A percentile compares a stretch with the other conserved stretches of the same genome.
These are phyloP conservation scores for Coregonus clupeaformis DNA, from an alignment of 2,113 vertebrate genomes.

Conservation along the genomic window DNA sequence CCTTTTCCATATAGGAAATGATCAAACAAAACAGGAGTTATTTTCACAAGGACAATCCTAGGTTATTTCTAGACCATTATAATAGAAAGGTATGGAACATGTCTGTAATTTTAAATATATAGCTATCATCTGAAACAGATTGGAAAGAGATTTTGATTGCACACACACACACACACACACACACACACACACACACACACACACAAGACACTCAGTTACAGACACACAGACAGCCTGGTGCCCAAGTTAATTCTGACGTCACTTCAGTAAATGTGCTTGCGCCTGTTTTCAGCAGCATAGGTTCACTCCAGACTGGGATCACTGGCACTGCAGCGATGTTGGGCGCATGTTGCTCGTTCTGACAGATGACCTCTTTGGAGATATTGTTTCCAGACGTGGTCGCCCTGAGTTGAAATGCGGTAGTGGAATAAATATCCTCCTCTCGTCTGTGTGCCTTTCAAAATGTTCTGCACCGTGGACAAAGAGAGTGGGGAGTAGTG, in stretches of 20 bases:
- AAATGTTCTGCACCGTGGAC: constrained; percentile 77
- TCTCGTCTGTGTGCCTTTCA: constrained; percentile 51
- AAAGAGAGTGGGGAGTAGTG: constrained; percentile 67
- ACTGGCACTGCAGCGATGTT: constrained; percentile 20
- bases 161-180: background rate
- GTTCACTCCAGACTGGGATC: constrained; percentile 42
- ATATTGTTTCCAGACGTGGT: constrained; percentile 77
- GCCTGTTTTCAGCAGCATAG: constrained; percentile 32
- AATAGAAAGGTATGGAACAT: background rate
- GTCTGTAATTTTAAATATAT: background rate
- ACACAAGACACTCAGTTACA: background rate
- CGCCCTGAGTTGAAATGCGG: constrained; percentile 78
- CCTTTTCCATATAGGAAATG: background rate
- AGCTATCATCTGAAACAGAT: background rate
- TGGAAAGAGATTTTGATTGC: background rate
- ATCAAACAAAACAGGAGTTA: background rate
- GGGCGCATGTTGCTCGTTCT: constrained; percentile 30
- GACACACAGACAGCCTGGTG: constrained; percentile 1
- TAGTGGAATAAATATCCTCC: constrained; percentile 82
- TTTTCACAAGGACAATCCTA: background rate
- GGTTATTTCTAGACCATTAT: background rate
- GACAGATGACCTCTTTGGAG: constrained; percentile 56
- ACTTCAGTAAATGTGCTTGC: constrained; percentile 21
- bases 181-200: background rate
- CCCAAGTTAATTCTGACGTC: constrained; percentile 17